These are phyloP conservation scores for Eledona agricola DNA, from an alignment of 2,888 invertebrate species.

Conservation along the genomic window DNA sequence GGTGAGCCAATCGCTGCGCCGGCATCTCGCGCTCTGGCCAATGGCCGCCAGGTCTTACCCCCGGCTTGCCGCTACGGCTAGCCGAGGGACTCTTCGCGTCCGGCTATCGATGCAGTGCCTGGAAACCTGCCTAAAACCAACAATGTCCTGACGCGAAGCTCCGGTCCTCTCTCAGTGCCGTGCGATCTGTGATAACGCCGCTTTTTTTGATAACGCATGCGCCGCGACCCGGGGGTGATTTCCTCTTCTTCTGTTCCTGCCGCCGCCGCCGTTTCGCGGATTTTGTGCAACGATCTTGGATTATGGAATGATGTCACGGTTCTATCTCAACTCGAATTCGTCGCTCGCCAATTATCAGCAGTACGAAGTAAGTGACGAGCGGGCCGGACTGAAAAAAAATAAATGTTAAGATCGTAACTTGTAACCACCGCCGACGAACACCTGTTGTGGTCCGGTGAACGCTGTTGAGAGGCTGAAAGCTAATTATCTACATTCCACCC, in stretches of 20 bases:
- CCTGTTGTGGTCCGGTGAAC: slow-evolving; percentile 40
- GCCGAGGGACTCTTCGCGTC: slow-evolving; percentile 55
- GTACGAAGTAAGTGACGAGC: slow-evolving; percentile 59
- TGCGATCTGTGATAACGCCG: slow-evolving; percentile 30
- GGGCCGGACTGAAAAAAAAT: too few relatives aligned
- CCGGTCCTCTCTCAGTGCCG: too few relatives aligned
- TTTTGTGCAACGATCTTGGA: slow-evolving; percentile 39
- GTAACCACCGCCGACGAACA: slow-evolving; percentile 33
- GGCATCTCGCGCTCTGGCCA: slow-evolving; percentile 59
- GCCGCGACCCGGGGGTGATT: slow-evolving; percentile 41
- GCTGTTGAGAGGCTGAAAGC: slow-evolving; percentile 39
- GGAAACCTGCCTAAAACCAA: slow-evolving; percentile 57
- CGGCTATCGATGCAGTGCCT: slow-evolving; percentile 57
- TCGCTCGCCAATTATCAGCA: slow-evolving; percentile 61
- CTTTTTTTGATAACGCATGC: slow-evolving; percentile 35
- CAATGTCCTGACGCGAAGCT: slow-evolving; percentile 32
- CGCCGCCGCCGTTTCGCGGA: too few relatives aligned
- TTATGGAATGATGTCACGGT: slow-evolving; percentile 62
- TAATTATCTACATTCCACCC: slow-evolving; percentile 46
- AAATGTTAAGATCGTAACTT: slow-evolving; percentile 4
- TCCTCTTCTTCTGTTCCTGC: too few relatives aligned
- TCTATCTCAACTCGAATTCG: slow-evolving; percentile 61
- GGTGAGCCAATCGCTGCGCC: slow-evolving; percentile 61
- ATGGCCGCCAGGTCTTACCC: slow-evolving; percentile 62
- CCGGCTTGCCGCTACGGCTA: slow-evolving; percentile 57